phyloP scores from a whole-genome alignment of 2,113 vertebrate genomes.

The Tonatia bakeri region DNA sequence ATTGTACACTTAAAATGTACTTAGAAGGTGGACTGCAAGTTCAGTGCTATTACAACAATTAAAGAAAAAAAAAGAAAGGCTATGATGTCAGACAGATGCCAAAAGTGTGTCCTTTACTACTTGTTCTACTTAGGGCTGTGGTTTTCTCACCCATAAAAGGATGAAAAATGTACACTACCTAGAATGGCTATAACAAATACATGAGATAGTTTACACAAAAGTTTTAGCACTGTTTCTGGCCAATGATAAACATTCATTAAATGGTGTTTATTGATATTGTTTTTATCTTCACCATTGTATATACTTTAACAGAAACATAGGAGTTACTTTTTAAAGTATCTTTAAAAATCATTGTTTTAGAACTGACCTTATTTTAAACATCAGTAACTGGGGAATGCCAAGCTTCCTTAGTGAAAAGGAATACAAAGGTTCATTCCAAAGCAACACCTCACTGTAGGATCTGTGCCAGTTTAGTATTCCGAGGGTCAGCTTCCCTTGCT shows the following conservation, averaged over 20 bases:
- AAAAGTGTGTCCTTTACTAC: neutral
- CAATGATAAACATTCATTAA: neutral
- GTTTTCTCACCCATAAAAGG: neutral
- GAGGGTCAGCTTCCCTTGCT: neutral
- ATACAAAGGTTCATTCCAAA: neutral
- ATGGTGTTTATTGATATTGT: neutral
- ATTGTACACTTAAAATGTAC: neutral
- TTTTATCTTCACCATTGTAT: neutral
- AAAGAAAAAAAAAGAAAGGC: neutral
- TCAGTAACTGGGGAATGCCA: neutral
- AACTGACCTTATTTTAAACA: neutral
- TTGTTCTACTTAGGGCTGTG: neutral
- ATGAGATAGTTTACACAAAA: neutral
- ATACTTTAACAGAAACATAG: neutral
- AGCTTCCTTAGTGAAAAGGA: neutral
- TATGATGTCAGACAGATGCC: neutral
- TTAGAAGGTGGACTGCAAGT: neutral
- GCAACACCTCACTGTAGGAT: neutral
- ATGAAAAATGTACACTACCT: neutral
- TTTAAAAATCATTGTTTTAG: neutral
- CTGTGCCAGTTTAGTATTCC: neutral
- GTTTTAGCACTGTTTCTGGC: neutral
- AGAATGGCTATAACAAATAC: neutral
- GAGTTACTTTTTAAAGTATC: neutral
- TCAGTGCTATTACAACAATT: neutral